Evolutionary conservation across 2,113 vertebrate species (phyloP).

Genomic region (Jaculus jaculus): DNA sequence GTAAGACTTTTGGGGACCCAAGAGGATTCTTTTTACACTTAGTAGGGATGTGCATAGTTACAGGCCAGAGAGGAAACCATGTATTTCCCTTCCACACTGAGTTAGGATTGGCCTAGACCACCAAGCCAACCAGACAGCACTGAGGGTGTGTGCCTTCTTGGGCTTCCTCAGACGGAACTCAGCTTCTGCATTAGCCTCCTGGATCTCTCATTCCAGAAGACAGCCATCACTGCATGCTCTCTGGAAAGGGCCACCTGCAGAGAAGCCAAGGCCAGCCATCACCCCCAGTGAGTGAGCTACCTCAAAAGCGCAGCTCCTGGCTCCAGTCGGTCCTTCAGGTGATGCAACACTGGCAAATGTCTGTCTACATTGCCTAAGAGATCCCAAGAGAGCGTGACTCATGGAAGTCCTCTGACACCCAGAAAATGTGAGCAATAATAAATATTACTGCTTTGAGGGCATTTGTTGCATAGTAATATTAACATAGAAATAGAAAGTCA

Average conservation of each 20-base stretch:
- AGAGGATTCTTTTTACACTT: neutral
- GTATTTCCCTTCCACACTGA: neutral
- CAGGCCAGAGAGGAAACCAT: neutral
- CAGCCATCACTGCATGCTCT: neutral
- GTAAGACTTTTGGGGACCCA: neutral
- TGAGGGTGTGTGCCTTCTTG: neutral
- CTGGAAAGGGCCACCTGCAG: neutral
- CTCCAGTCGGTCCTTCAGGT: neutral
- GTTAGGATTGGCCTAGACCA: neutral
- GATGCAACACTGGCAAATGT: neutral
- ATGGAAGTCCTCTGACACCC: neutral
- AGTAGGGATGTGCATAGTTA: neutral
- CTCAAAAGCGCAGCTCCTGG: neutral
- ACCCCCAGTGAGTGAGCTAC: neutral
- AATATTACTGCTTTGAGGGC: neutral
- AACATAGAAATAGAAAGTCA: neutral
- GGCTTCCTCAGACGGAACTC: neutral
- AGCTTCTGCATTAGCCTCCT: neutral
- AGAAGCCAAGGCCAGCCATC: neutral
- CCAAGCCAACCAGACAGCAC: neutral
- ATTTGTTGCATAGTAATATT: slow-evolving; percentile 10
- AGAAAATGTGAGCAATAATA: neutral
- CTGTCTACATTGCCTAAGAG: neutral
- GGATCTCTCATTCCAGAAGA: neutral
- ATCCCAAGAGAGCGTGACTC: neutral